A percentile compares a stretch with the other conserved stretches of the same genome.
Evolutionary conservation across 2,888 invertebrate species (phyloP).

Genomic region (Toxonevra muliebris): DNA sequence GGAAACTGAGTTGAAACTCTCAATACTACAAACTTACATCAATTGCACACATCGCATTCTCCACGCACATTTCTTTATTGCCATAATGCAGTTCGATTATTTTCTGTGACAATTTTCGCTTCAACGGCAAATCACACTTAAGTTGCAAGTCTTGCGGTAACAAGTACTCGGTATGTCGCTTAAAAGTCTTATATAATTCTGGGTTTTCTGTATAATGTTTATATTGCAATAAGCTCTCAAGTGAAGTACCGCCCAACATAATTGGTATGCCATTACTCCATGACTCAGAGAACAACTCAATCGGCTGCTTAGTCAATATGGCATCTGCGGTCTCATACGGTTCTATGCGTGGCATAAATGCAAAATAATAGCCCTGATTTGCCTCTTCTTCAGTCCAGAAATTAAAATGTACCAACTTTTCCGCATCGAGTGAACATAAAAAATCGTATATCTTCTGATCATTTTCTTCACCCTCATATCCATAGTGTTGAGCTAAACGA

Average conservation of each 20-base stretch:
- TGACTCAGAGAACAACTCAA: slow-evolving; percentile 48
- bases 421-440: slow-evolving; percentile 1
- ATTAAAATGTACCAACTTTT: background rate
- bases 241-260: slow-evolving; percentile 57
- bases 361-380: slow-evolving; percentile 44
- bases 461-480: slow-evolving; percentile 55
- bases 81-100: slow-evolving; percentile 45
- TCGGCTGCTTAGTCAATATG: slow-evolving; percentile 44
- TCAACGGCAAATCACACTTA: slow-evolving; percentile 36
- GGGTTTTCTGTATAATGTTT: slow-evolving; percentile 42
- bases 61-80: slow-evolving; percentile 49
- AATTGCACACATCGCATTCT: slow-evolving; percentile 49
- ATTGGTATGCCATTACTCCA: slow-evolving; percentile 59
- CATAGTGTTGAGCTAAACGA: slow-evolving; percentile 53
- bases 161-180: slow-evolving; percentile 1
- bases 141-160: slow-evolving; percentile 50
- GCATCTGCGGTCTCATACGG: slow-evolving; percentile 48
- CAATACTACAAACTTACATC: slow-evolving; percentile 36
- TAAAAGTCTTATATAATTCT: background rate
- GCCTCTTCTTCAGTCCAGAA: slow-evolving; percentile 1
- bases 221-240: slow-evolving; percentile 57
- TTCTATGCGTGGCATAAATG: slow-evolving; percentile 56
- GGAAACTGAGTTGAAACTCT: background rate
- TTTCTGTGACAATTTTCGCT: slow-evolving; percentile 41
- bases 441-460: slow-evolving; percentile 39